These are phyloP conservation scores for Orestias chungarensis DNA, from an alignment of 2,797 vertebrate genomes.

Conservation along the genomic window DNA sequence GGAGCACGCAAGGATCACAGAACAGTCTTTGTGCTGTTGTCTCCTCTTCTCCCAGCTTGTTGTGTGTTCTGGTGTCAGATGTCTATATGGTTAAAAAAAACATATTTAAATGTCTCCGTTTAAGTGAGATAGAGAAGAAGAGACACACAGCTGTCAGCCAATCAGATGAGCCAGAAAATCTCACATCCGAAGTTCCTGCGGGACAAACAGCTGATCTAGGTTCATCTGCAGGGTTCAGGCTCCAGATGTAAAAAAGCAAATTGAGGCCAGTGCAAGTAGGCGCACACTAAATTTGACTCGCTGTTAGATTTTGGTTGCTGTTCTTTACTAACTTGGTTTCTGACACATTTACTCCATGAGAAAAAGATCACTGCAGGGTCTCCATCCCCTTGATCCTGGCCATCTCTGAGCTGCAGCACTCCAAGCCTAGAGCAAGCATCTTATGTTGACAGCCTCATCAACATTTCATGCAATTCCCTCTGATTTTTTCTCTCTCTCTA, in stretches of 20 bases:
- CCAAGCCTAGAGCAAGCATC: slow-evolving; percentile 35
- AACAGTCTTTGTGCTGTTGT: neutral
- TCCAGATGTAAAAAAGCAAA: slow-evolving; percentile 64
- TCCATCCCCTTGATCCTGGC: slow-evolving; percentile 21
- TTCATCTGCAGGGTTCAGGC: slow-evolving; percentile 66
- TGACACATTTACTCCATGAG: neutral
- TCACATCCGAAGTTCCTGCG: slow-evolving; percentile 26
- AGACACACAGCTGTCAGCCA: slow-evolving; percentile 62
- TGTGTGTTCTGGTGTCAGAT: neutral
- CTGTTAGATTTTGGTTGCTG: slow-evolving; percentile 25
- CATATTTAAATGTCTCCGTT: neutral
- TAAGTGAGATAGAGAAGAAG: slow-evolving; percentile 7
- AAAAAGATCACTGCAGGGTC: slow-evolving; percentile 33
- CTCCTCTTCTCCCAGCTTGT: neutral
- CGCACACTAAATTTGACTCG: slow-evolving; percentile 11
- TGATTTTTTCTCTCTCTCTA: slow-evolving; percentile 27
- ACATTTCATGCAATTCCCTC: slow-evolving; percentile 53
- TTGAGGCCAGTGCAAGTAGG: slow-evolving; percentile 26
- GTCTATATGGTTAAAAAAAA: too few species aligned
- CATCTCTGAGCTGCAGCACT: slow-evolving; percentile 19
- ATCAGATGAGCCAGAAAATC: slow-evolving; percentile 52
- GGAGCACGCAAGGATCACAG: slow-evolving; percentile 14
- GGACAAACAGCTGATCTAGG: slow-evolving; percentile 68
- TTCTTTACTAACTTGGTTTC: neutral
- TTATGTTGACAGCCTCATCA: slow-evolving; percentile 63